These are phyloP conservation scores for Lagodon rhomboides DNA, from an alignment of 2,797 vertebrate species.

Conservation along the genomic window DNA sequence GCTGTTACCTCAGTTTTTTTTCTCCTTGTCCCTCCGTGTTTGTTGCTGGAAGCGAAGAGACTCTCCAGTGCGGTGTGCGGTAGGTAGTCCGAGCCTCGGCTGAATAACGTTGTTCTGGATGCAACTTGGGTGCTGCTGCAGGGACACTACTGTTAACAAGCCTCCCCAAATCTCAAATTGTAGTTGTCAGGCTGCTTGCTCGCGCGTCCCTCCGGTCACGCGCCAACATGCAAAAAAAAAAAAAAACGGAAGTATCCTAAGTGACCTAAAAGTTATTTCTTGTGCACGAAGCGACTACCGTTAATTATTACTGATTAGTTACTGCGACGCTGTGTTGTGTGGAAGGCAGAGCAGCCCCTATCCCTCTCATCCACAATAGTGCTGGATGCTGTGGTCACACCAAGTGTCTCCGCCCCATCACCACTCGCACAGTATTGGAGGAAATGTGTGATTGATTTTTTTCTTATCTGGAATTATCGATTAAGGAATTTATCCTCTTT, in stretches of 20 bases:
- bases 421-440: constrained; percentile 34
- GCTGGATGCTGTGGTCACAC: constrained; percentile 66
- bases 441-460: constrained; percentile 11
- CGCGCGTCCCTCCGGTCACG: constrained; percentile 14
- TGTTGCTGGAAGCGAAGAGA: constrained; percentile 27
- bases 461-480: not conserved
- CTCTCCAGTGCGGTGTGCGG: constrained; percentile 35
- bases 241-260: not conserved
- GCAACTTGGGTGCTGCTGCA: constrained; percentile 64
- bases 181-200: constrained; percentile 34
- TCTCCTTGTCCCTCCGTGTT: constrained; percentile 47
- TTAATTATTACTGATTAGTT: constrained; percentile 25
- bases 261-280: constrained; percentile 53
- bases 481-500: not conserved
- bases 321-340: constrained; percentile 36
- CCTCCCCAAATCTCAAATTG: constrained; percentile 29
- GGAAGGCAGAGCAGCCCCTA: constrained; percentile 58
- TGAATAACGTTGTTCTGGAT: constrained; percentile 32
- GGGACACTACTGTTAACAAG: constrained; percentile 43
- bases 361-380: constrained; percentile 69
- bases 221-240: constrained; percentile 11
- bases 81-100: constrained; percentile 68
- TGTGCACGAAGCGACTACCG: not conserved
- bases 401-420: constrained; percentile 76
- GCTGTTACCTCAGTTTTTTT: constrained; percentile 67